These are phyloP conservation scores for Ascidia mentula DNA, from an alignment of 23 tunicate species.

Conservation along the genomic window DNA sequence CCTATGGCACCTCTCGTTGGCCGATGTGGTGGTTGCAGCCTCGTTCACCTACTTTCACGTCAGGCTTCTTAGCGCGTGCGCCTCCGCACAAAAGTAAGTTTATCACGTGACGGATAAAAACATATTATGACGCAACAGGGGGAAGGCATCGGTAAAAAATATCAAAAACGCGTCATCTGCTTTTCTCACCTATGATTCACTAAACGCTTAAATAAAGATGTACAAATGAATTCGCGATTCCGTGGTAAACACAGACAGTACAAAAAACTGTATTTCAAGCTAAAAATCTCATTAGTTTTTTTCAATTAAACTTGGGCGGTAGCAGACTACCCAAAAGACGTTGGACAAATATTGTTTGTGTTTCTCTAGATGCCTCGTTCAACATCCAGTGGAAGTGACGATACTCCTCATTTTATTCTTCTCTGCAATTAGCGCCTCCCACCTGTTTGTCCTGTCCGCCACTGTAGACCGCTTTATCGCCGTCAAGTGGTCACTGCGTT, in stretches of 20 bases:
- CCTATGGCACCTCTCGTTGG: conserved; percentile 66
- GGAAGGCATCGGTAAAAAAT: too few relatives aligned
- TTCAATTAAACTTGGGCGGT: too few relatives aligned
- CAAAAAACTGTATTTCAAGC: too few relatives aligned
- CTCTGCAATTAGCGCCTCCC: conserved; percentile 43
- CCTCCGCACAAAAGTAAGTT: conserved; percentile 47
- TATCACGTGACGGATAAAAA: too few relatives aligned
- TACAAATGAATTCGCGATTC: too few relatives aligned
- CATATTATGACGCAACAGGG: too few relatives aligned
- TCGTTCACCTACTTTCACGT: conserved; percentile 37
- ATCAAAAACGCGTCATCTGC: too few relatives aligned
- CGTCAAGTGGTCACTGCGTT: conserved; percentile 52
- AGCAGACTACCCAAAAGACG: too few relatives aligned
- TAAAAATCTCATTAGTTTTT: too few relatives aligned
- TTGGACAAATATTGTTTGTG: not conserved
- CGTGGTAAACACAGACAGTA: too few relatives aligned
- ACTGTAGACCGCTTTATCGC: conserved; percentile 79
- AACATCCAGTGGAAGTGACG: conserved; percentile 24
- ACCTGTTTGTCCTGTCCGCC: conserved; percentile 66
- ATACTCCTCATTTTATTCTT: conserved; percentile 27
- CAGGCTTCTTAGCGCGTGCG: conserved; percentile 29
- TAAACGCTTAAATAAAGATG: too few relatives aligned
- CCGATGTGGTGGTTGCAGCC: conserved; percentile 42
- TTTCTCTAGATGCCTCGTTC: conserved; percentile 49
- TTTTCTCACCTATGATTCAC: too few relatives aligned